Conservation (phyloP, 2,888 invertebrate species). For the Patella ulyssiponensis region DNA sequence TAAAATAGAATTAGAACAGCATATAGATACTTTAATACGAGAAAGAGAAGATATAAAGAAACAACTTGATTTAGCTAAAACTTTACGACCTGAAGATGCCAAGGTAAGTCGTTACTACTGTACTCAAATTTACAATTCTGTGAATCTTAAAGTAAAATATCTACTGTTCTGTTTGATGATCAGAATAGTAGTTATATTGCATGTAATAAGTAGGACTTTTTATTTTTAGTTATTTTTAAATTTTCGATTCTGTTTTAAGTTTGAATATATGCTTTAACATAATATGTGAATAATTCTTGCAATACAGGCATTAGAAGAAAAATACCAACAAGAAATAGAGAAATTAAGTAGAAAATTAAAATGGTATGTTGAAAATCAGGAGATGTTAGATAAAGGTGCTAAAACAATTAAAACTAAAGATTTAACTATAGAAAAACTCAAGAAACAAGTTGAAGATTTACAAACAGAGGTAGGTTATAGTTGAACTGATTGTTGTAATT, state of each 20-base stretch:
- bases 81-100: slow-evolving; percentile 54
- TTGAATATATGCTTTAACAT: too few species aligned
- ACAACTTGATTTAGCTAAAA: slow-evolving; percentile 49
- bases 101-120: slow-evolving; percentile 40
- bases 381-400: slow-evolving; percentile 65
- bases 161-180: too few species aligned
- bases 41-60: slow-evolving; percentile 56
- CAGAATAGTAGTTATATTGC: too few species aligned
- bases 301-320: slow-evolving; percentile 52
- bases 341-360: slow-evolving; percentile 61
- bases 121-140: too few species aligned
- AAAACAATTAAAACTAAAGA: slow-evolving; percentile 57
- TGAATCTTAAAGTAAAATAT: too few species aligned
- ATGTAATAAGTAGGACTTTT: too few species aligned
- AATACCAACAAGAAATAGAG: slow-evolving; percentile 55
- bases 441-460: slow-evolving; percentile 60
- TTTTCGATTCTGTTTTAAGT: too few species aligned
- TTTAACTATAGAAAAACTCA: slow-evolving; percentile 61
- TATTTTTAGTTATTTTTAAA: too few species aligned
- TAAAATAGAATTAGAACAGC: slow-evolving; percentile 57
- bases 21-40: slow-evolving; percentile 56
- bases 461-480: slow-evolving; percentile 58
- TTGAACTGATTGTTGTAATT: too few species aligned
- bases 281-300: too few species aligned
- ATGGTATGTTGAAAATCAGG: slow-evolving; percentile 71